Evolutionary conservation across 2,113 vertebrate species (phyloP).

Genomic region (Lates calcarifer): DNA sequence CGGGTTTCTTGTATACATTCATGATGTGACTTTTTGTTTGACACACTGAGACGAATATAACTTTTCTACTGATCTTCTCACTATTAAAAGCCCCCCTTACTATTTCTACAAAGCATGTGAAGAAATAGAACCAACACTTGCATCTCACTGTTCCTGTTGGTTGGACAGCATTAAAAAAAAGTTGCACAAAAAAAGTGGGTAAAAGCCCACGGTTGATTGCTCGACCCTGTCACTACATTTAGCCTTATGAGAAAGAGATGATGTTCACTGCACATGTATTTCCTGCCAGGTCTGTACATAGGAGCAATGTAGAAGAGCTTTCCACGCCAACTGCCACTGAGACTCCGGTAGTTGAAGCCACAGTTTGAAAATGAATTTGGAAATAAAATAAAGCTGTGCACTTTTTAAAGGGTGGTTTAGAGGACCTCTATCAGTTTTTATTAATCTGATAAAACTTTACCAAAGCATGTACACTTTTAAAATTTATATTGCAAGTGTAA

Average conservation of each 20-base stretch:
- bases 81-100: conserved; percentile 31
- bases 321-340: conserved; percentile 29
- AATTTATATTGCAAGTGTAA: background rate
- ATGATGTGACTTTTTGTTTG: background rate
- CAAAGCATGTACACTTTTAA: background rate
- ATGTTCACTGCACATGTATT: conserved; percentile 70
- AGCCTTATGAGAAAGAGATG: conserved; percentile 72
- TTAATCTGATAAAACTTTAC: background rate
- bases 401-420: background rate
- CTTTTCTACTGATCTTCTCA: background rate
- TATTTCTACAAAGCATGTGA: conserved; percentile 42
- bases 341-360: background rate
- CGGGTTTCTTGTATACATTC: background rate
- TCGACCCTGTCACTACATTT: conserved; percentile 75
- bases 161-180: conserved; percentile 42
- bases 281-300: conserved; percentile 68
- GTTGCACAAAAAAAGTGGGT: conserved; percentile 41
- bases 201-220: conserved; percentile 74
- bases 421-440: background rate
- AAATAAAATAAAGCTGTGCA: background rate
- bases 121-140: conserved; percentile 58
- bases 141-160: conserved; percentile 62
- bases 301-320: conserved; percentile 46
- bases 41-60: background rate
- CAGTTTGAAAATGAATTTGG: background rate